A percentile compares a stretch with the other conserved stretches of the same genome.
phyloP scores from a whole-genome alignment of 2,797 vertebrate species.

The Nyctalus aviator region DNA sequence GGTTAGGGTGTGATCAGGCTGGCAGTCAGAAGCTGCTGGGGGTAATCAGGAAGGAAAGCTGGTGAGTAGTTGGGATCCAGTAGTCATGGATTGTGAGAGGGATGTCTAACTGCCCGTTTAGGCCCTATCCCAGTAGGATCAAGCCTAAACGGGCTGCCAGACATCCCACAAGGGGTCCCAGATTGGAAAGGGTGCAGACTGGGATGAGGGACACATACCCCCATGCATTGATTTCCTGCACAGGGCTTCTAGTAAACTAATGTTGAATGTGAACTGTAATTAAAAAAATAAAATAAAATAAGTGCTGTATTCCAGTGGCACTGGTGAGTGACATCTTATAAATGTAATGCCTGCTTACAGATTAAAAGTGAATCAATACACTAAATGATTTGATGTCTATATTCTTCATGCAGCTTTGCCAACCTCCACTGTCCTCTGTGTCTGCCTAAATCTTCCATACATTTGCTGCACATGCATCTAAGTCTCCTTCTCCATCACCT shows the following conservation, averaged over 20 bases:
- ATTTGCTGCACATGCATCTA: neutral
- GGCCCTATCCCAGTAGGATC: no score
- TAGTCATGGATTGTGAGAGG: no score
- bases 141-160: no score
- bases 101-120: no score
- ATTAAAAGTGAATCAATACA: conserved; percentile 58
- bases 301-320: conserved; percentile 29
- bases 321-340: neutral
- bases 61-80: no score
- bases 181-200: no score
- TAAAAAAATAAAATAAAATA: neutral
- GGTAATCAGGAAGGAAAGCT: no score
- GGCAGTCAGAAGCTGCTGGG: no score
- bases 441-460: neutral
- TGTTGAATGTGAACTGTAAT: neutral
- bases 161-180: no score
- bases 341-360: conserved; percentile 30
- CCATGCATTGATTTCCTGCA: no score
- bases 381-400: conserved; percentile 10
- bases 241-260: neutral
- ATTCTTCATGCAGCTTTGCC: neutral
- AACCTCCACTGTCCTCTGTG: neutral
- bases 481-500: neutral
- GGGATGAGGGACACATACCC: no score
- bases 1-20: no score